A percentile compares a stretch with the other conserved stretches of the same genome.
phyloP scores from a whole-genome alignment of 2,113 vertebrate species.

The Salvelinus sp. region DNA sequence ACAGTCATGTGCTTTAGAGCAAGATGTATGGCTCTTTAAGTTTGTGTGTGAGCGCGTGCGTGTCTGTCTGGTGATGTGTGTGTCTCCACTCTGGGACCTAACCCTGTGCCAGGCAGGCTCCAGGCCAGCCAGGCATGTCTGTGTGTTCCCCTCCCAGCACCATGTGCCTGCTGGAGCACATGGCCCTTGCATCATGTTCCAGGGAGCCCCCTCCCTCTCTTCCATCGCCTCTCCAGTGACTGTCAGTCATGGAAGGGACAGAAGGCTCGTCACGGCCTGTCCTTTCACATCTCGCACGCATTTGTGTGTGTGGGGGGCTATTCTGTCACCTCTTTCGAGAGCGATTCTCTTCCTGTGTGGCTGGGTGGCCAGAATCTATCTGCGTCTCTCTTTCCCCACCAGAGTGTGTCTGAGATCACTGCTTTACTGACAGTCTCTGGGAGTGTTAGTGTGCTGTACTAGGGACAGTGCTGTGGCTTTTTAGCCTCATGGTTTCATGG shows the following conservation, averaged over 20 bases:
- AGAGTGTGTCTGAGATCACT: background rate
- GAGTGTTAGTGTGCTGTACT: background rate
- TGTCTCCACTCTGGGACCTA: conserved; percentile 22
- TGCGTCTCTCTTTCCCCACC: no score
- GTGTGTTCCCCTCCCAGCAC: conserved; percentile 37
- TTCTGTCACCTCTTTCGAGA: background rate
- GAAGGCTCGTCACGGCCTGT: conserved; percentile 14
- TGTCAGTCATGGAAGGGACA: background rate
- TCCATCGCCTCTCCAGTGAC: conserved; percentile 20
- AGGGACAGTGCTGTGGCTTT: background rate
- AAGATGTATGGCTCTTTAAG: background rate
- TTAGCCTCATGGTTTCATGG: background rate
- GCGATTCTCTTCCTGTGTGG: conserved; percentile 12
- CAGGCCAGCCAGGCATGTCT: conserved; percentile 39
- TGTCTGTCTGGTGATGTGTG: background rate
- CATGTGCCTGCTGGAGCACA: conserved; percentile 62
- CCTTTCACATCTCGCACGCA: conserved; percentile 19
- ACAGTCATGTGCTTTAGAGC: no score
- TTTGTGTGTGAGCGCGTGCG: background rate
- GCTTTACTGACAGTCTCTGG: no score
- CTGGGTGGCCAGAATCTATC: background rate
- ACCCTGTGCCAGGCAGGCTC: conserved; percentile 38
- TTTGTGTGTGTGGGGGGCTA: no score
- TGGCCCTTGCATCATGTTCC: conserved; percentile 42
- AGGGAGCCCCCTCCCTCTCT: conserved; percentile 30